Base-by-base conservation (phyloP, 1,140 invertebrate species). In the Cheumatopsyche charites region DNA sequence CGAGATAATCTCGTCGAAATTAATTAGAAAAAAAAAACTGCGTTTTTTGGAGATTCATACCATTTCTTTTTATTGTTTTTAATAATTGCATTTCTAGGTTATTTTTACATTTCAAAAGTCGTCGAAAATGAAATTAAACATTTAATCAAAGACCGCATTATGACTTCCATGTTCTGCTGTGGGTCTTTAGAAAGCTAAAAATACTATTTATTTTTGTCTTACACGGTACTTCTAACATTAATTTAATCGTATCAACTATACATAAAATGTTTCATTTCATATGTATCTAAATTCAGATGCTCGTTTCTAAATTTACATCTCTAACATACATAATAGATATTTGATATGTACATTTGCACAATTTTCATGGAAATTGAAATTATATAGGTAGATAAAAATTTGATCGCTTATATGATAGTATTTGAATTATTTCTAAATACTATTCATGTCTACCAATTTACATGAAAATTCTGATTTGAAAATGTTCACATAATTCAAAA, bases 221-320 rank as follows among this genome's bases (percentile, higher is more conserved):
- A 47, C 3, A 7, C 23, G 12, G 12, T 58, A 23, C 12, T 47
- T 21, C 23, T 58, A 58, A 26, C 23, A 25, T 58, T 58, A 58
- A 23, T 23, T 58, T 25, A 58, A 58, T 25, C 55, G 21, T 25
- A 58, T 25, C 21, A 58, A 23, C 23, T 58, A 58, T 58, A 58
- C 55, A 58, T 12, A 23, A 25, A 47, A 25, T 58, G 7, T 58
- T 23, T 58, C 13, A n/a, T 47, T 47, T 47, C 11, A 23, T 58
- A 58, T 58, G 23, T 58, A 58, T 58, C 21, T 58, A 58, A 58
- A 25, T 58, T 58, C 47, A 52, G 47, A 17, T 52, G 47, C 47
- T 52, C 15, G 47, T 52, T 52, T 17, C 15, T 58, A 58, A 58
- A 58, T 58, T 58, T 58, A 58, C 55, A 58, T 9, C 25, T 7